phyloP scores from a whole-genome alignment of 2,113 vertebrate genomes.

The Ptilorrhoa leucosticta region DNA sequence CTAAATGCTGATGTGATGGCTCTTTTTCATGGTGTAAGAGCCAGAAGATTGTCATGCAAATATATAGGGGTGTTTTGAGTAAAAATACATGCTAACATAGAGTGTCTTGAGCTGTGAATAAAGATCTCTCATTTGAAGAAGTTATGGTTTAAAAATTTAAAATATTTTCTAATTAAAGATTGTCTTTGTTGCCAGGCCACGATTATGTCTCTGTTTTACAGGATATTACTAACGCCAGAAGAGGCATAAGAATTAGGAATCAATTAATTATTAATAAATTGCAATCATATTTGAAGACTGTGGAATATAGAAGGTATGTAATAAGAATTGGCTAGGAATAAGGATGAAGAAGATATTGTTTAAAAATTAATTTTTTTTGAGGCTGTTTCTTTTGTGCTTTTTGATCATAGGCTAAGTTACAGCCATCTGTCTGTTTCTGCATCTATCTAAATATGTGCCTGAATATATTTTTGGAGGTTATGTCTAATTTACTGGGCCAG shows the following conservation, averaged over 20 bases:
- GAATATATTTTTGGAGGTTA: neutral
- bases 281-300: neutral
- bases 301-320: neutral
- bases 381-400: neutral
- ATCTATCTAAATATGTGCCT: neutral
- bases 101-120: neutral
- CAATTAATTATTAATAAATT: conserved; percentile 44
- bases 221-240: neutral
- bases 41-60: neutral
- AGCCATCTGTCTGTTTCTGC: conserved; percentile 7
- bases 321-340: neutral
- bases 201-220: neutral
- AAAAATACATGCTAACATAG: neutral
- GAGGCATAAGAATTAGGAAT: neutral
- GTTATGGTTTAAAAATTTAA: neutral
- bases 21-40: neutral
- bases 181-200: neutral
- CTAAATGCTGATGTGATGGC: neutral
- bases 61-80: neutral
- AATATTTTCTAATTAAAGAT: neutral
- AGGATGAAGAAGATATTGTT: neutral
- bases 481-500: conserved; percentile 19
- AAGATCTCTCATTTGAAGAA: neutral
- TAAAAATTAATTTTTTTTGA: neutral
- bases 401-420: conserved; percentile 18